Percentiles rank a stretch among this genome's conserved stretches.
These are phyloP conservation scores for Drosophila virilis DNA, from an alignment of 1,140 invertebrate genomes.

Conservation along the genomic window DNA sequence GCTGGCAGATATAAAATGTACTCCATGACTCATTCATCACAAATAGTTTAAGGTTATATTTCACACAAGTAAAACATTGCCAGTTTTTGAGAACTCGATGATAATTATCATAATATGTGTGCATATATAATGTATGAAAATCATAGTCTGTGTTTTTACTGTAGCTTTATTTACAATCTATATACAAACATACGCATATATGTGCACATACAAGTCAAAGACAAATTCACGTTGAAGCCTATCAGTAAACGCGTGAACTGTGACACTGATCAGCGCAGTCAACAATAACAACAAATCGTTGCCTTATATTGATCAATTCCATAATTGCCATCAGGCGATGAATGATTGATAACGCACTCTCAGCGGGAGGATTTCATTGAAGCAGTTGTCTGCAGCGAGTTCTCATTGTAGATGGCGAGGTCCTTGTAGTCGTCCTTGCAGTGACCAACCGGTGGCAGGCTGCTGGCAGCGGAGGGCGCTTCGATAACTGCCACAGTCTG, in stretches of 20 bases:
- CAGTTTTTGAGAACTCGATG: no score
- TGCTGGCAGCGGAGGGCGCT: neutral
- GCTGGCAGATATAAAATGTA: no score
- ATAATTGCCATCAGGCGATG: constrained; percentile 45
- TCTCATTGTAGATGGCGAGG: constrained; percentile 43
- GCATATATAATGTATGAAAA: no score
- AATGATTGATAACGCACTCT: constrained; percentile 53
- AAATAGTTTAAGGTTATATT: neutral
- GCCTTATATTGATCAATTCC: constrained; percentile 53
- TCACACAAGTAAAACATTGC: neutral
- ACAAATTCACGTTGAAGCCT: neutral
- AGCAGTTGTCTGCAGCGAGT: constrained; percentile 36
- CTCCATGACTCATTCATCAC: neutral
- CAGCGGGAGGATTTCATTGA: constrained; percentile 57
- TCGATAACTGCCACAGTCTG: neutral
- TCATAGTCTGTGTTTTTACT: no score
- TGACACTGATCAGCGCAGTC: neutral
- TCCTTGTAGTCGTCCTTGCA: constrained; percentile 30
- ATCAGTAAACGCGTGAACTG: constrained; percentile 21
- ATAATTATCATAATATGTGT: no score
- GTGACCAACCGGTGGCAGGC: constrained; percentile 22
- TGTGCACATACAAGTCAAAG: neutral
- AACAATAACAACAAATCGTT: constrained; percentile 6
- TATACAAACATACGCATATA: neutral
- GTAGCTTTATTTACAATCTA: constrained; percentile 9